Percentiles rank a stretch among this genome's conserved stretches.
phyloP scores from a whole-genome alignment of 2,797 vertebrate genomes.

The Pangasius mekongensis region DNA sequence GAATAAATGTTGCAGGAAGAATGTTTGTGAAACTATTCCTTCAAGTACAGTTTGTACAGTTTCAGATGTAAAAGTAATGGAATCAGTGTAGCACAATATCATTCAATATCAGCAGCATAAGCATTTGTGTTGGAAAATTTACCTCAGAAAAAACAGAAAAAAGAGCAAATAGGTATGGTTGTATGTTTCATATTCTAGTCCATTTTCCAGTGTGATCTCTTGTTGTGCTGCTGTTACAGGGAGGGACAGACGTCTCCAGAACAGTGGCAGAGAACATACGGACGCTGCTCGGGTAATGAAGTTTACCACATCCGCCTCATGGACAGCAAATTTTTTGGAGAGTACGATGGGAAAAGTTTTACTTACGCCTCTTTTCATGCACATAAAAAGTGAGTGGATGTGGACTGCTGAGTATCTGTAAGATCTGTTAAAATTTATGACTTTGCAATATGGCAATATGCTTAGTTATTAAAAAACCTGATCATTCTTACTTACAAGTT shows the following conservation, averaged over 20 bases:
- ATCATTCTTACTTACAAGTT: not conserved
- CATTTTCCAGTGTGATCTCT: not conserved
- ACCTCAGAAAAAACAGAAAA: not conserved
- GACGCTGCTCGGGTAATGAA: constrained; percentile 96
- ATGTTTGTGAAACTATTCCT: not conserved
- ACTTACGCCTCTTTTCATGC: constrained; percentile 97
- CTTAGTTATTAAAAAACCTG: not conserved
- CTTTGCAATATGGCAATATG: not conserved
- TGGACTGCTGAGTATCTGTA: not conserved
- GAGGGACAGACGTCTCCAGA: constrained; percentile 93
- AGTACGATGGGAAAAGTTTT: constrained; percentile 96
- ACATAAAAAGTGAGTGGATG: constrained; percentile 90
- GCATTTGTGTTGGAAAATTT: too few relatives aligned
- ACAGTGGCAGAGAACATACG: constrained; percentile 97
- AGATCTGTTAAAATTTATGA: not conserved
- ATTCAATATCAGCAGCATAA: not conserved
- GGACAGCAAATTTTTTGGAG: constrained; percentile 97
- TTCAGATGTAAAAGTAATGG: not conserved
- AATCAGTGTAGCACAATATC: not conserved
- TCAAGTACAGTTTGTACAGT: not conserved
- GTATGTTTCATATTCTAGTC: not conserved
- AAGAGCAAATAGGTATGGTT: not conserved
- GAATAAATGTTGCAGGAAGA: not conserved
- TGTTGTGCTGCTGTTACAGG: constrained; percentile 69
- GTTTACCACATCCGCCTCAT: constrained; percentile 94